Evolutionary conservation across 2,797 vertebrate species (phyloP).

Genomic region (Myotis myotis): DNA sequence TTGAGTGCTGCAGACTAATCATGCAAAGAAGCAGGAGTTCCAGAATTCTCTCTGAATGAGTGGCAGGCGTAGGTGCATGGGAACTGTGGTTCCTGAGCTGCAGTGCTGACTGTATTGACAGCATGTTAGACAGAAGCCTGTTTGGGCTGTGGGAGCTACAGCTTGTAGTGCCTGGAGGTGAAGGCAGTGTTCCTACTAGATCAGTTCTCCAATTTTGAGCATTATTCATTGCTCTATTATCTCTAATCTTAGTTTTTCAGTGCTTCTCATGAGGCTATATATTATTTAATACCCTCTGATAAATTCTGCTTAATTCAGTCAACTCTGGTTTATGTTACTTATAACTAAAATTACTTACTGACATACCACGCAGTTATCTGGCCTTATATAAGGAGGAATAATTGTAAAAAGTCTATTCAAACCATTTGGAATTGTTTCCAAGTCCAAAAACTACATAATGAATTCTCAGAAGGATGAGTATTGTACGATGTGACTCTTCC

Average conservation of each 20-base stretch:
- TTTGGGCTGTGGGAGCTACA: background rate
- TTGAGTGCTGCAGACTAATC: background rate
- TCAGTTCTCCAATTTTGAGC: background rate
- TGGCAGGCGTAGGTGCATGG: background rate
- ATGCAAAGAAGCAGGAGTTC: background rate
- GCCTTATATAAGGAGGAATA: background rate
- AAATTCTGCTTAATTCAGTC: background rate
- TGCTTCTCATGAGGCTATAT: background rate
- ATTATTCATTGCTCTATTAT: background rate
- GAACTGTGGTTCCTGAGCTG: background rate
- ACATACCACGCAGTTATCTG: background rate
- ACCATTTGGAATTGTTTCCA: background rate
- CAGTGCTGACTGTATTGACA: background rate
- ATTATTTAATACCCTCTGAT: background rate
- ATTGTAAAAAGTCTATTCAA: background rate
- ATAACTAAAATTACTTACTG: background rate
- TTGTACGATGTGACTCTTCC: background rate
- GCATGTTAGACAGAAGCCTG: background rate
- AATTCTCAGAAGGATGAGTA: background rate
- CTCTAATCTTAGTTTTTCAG: background rate
- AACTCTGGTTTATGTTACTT: constrained; percentile 5
- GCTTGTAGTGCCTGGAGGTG: background rate
- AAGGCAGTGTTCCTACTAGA: background rate
- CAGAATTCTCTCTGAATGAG: background rate
- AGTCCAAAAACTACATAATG: background rate